Percentiles rank a stretch among this genome's conserved stretches.
These are phyloP conservation scores for Yponomeuta malinellus DNA, from an alignment of 2,888 invertebrate species.

Conservation along the genomic window DNA sequence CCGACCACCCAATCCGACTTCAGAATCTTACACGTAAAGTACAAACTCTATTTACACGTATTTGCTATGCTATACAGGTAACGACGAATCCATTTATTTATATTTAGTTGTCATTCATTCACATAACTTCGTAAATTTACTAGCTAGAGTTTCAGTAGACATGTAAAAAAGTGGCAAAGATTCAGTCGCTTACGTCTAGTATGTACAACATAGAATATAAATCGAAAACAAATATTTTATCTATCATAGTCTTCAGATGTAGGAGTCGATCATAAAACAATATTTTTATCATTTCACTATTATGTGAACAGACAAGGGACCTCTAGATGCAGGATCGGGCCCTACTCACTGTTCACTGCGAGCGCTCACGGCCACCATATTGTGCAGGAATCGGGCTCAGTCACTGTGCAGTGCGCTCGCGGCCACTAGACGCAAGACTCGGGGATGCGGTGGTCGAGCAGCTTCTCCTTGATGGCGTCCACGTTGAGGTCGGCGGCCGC, in stretches of 20 bases:
- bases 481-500: constrained; percentile 79
- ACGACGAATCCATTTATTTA: constrained; percentile 45
- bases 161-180: constrained; percentile 74
- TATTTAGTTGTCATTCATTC: constrained; percentile 31
- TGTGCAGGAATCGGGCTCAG: no score
- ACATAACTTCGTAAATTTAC: constrained; percentile 27
- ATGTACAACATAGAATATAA: constrained; percentile 54
- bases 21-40: constrained; percentile 45
- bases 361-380: no score
- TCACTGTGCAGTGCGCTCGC: background rate
- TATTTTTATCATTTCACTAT: constrained; percentile 9
- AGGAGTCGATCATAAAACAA: constrained; percentile 6
- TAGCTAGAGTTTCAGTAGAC: constrained; percentile 54
- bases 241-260: background rate
- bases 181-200: constrained; percentile 67
- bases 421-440: constrained; percentile 90
- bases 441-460: constrained; percentile 90
- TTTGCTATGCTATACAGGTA: constrained; percentile 40
- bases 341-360: background rate
- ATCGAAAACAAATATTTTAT: constrained; percentile 9
- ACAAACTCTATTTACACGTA: constrained; percentile 61
- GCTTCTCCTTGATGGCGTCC: constrained; percentile 89
- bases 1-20: constrained; percentile 26
- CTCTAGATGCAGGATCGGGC: no score
- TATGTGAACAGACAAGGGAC: constrained; percentile 14